These are phyloP conservation scores for Apocrypta bakeri DNA, from an alignment of 1,140 invertebrate genomes.

Conservation along the genomic window DNA sequence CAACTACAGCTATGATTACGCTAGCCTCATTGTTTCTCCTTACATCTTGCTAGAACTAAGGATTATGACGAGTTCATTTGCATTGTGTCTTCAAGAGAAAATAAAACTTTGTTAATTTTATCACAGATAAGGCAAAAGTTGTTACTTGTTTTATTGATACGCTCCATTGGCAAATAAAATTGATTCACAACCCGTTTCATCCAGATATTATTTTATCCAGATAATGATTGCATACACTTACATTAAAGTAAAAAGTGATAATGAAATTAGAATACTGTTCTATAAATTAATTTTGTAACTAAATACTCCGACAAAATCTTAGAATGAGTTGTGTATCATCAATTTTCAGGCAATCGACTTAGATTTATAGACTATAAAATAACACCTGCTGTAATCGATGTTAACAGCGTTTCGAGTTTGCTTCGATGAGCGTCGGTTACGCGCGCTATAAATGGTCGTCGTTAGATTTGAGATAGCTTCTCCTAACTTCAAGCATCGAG, in stretches of 20 bases:
- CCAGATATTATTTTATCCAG: too few species aligned
- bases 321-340: neutral
- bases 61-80: too few species aligned
- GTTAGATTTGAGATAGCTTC: neutral
- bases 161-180: too few species aligned
- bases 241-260: too few species aligned
- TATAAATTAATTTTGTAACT: neutral
- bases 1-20: neutral
- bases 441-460: neutral
- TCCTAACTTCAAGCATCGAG: neutral
- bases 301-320: neutral
- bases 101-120: too few species aligned
- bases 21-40: neutral
- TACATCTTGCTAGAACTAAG: neutral
- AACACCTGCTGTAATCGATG: neutral
- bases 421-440: neutral
- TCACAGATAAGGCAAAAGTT: too few species aligned
- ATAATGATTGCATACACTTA: too few species aligned
- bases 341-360: neutral
- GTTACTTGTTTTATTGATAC: too few species aligned
- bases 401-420: neutral
- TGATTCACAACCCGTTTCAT: too few species aligned
- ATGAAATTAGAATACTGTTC: too few species aligned
- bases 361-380: neutral
- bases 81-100: too few species aligned